Conservation (phyloP, 2,797 vertebrate genomes). For the Ptychadena robeensis region DNA sequence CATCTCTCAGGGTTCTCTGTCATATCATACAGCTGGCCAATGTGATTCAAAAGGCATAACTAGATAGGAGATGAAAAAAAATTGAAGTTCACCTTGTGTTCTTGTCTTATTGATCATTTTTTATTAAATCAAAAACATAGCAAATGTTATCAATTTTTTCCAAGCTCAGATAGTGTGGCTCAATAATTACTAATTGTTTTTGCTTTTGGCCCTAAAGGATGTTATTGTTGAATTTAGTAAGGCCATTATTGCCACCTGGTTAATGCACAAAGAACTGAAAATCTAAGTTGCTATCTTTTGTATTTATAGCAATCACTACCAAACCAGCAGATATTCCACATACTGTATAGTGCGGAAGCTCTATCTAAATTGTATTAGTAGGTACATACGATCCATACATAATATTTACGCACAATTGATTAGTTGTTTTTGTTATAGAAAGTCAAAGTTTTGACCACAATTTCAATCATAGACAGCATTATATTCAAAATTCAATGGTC, state of each 20-base stretch:
- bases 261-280: constrained; percentile 20
- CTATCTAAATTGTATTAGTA: too few species aligned
- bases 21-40: constrained; percentile 26
- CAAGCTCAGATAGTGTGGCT: constrained; percentile 60
- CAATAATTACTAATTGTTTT: constrained; percentile 42
- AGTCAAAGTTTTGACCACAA: too few species aligned
- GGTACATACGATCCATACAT: too few species aligned
- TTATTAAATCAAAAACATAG: constrained; percentile 66
- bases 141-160: constrained; percentile 66
- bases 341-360: neutral
- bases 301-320: neutral
- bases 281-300: neutral
- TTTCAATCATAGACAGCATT: neutral
- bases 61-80: constrained; percentile 37
- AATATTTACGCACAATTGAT: too few species aligned
- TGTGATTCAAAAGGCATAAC: constrained; percentile 40
- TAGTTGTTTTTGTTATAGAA: too few species aligned
- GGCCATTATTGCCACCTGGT: constrained; percentile 23
- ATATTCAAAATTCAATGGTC: neutral
- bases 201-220: constrained; percentile 32
- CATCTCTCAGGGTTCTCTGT: constrained; percentile 6
- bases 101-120: constrained; percentile 65
- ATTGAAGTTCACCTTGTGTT: constrained; percentile 64
- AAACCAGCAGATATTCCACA: neutral
- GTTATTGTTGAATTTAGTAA: constrained; percentile 17